Base-by-base conservation (phyloP, 1,140 invertebrate genomes). In the Nasonia giraulti region DNA sequence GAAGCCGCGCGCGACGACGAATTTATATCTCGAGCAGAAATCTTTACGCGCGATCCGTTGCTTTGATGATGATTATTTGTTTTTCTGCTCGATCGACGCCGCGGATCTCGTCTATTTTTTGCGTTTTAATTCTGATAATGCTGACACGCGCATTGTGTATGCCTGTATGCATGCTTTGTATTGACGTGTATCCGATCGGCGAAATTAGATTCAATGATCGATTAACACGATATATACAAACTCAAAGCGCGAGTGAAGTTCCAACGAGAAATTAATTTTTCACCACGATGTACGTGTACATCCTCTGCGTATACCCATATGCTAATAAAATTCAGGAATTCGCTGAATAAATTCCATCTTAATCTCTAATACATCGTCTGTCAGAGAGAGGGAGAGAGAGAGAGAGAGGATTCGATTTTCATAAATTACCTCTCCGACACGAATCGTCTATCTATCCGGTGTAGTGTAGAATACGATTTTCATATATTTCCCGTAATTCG, bases 11-110 rank as follows among this genome's bases (percentile, higher is more conserved):
- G 27, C 27, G 27, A 1, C 1, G 68, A 23, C 7, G 23, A 69
- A 23, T 83, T 83, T 78, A 83, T 83, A 83, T 83, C 75, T 68
- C 68, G 11, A n/a, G 40, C 2, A 1, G 40, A 2, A 78, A 83
- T 83, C 82, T 83, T 77, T 40, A 33, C 31, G 66, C 33, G 10
- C 37, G 20, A 50, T 31, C 17, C 1, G 55, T 62, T 20, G 55
- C 20, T n/a, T n/a, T 14, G 17, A 62, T n/a, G 20, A 62, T 62
- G 3, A 20, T 40, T 62, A 62, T 62, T 62, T n/a, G n/a, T n/a
- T n/a, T 44, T 37, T 37, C 33, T 44, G 40, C 10, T 44, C 8
- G 6, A 44, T 44, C 10, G 5, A 6, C 37, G 1, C 37, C 37
- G 40, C 40, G 40, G 17, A 17, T 62, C 55, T 62, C 20, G 55